A percentile compares a stretch with the other conserved stretches of the same genome.
phyloP scores from a whole-genome alignment of 2,113 vertebrate genomes.

The Spilogale gracilis region DNA sequence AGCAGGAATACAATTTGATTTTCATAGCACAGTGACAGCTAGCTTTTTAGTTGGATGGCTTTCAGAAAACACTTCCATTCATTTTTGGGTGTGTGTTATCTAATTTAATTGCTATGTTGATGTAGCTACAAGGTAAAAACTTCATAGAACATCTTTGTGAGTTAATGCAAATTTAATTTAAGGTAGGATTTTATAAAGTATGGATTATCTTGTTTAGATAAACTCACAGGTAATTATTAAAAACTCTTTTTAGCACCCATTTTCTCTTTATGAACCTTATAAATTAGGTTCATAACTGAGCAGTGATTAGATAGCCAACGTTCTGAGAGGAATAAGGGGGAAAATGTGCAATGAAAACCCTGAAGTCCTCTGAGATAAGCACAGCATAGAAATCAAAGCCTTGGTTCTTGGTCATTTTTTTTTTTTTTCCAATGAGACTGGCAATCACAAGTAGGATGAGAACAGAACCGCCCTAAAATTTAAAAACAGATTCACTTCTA shows the following conservation, averaged over 20 bases:
- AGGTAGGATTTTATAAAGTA: constrained; percentile 67
- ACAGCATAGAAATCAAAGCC: not conserved
- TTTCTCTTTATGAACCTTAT: constrained; percentile 62
- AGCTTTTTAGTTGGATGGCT: constrained; percentile 55
- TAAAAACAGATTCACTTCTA: not conserved
- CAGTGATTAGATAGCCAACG: constrained; percentile 8
- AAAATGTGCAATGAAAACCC: constrained; percentile 27
- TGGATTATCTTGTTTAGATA: constrained; percentile 59
- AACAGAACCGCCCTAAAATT: not conserved
- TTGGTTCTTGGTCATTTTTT: not conserved
- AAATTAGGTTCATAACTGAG: constrained; percentile 72
- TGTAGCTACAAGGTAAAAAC: not conserved
- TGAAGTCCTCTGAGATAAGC: not conserved
- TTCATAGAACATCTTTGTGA: not conserved
- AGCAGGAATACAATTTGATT: constrained; percentile 67
- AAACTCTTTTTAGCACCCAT: constrained; percentile 67
- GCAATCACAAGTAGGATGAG: not conserved
- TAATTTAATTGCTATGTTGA: constrained; percentile 69
- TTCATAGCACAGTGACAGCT: constrained; percentile 49
- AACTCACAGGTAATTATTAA: constrained; percentile 67
- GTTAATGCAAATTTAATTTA: constrained; percentile 59
- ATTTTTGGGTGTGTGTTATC: not conserved
- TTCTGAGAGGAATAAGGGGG: constrained; percentile 16
- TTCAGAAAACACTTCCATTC: constrained; percentile 22
- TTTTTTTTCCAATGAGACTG: constrained; percentile 50